Percentiles rank a stretch among this genome's conserved stretches.
Evolutionary conservation across 2,113 vertebrate genomes (phyloP).

Genomic region (Lophura nycthemera): DNA sequence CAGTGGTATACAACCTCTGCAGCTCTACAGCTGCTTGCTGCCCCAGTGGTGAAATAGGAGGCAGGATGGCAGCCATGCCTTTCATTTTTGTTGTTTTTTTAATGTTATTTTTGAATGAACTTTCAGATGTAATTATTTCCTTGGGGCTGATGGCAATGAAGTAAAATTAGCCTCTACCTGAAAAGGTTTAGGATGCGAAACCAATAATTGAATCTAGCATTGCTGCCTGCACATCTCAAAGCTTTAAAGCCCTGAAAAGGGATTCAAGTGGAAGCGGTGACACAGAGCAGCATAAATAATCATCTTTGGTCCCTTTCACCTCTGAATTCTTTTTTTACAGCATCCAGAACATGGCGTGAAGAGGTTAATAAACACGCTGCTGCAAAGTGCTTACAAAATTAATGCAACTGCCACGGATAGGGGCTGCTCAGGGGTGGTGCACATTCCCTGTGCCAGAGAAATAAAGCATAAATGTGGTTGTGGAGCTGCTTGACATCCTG

Average conservation of each 20-base stretch:
- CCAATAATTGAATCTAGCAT: slow-evolving; percentile 5
- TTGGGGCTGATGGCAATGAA: neutral
- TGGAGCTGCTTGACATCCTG: neutral
- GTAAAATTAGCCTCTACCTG: slow-evolving; percentile 26
- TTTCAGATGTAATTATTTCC: neutral
- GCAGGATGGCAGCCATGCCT: too few relatives aligned
- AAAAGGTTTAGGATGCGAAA: slow-evolving; percentile 24
- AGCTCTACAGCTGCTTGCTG: neutral
- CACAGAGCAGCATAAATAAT: slow-evolving; percentile 72
- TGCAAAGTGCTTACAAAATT: slow-evolving; percentile 26
- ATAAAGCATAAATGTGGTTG: neutral
- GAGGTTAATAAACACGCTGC: slow-evolving; percentile 49
- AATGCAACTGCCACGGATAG: slow-evolving; percentile 51
- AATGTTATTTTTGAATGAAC: neutral
- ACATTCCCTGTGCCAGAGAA: neutral
- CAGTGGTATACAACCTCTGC: too few relatives aligned
- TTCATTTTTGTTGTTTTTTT: neutral
- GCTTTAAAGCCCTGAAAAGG: slow-evolving; percentile 62
- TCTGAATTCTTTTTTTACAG: slow-evolving; percentile 54
- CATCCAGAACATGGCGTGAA: slow-evolving; percentile 5
- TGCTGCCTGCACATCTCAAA: slow-evolving; percentile 55
- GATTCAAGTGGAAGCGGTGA: slow-evolving; percentile 51
- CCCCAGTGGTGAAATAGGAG: too few relatives aligned
- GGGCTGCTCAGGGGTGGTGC: neutral
- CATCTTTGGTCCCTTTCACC: slow-evolving; percentile 70